Conservation (phyloP, 2,888 invertebrate species). For the Saturnia pavonia region DNA sequence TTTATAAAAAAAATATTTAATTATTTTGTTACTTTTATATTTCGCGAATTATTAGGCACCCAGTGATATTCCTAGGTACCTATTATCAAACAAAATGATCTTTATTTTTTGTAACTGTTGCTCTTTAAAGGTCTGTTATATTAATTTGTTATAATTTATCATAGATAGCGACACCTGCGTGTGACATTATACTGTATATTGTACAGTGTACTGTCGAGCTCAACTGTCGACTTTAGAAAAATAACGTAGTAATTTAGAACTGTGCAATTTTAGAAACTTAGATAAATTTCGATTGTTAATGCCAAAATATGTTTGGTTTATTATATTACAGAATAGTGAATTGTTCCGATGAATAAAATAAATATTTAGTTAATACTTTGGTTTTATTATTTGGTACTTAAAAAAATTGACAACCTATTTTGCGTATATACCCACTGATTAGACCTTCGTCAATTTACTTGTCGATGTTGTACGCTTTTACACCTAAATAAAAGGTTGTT, state of each 20-base stretch:
- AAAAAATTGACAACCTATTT: too few relatives aligned
- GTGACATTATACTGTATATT: not conserved
- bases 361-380: constrained; percentile 43
- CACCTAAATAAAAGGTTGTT: too few relatives aligned
- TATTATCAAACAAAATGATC: constrained; percentile 41
- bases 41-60: constrained; percentile 30
- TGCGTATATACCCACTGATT: too few relatives aligned
- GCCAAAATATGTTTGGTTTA: constrained; percentile 74
- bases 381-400: too few relatives aligned
- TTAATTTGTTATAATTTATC: constrained; percentile 5
- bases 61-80: constrained; percentile 55
- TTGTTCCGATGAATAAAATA: constrained; percentile 74
- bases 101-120: constrained; percentile 38
- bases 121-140: constrained; percentile 20
- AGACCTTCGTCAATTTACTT: too few relatives aligned
- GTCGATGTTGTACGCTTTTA: too few relatives aligned
- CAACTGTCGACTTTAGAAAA: constrained; percentile 19
- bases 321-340: constrained; percentile 76
- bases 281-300: constrained; percentile 61
- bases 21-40: constrained; percentile 55
- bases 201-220: not conserved
- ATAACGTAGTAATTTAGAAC: constrained; percentile 46
- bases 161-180: not conserved
- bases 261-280: constrained; percentile 76
- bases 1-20: not conserved